Base-by-base conservation (phyloP, 2,113 vertebrate genomes). In the Mastomys coucha region DNA sequence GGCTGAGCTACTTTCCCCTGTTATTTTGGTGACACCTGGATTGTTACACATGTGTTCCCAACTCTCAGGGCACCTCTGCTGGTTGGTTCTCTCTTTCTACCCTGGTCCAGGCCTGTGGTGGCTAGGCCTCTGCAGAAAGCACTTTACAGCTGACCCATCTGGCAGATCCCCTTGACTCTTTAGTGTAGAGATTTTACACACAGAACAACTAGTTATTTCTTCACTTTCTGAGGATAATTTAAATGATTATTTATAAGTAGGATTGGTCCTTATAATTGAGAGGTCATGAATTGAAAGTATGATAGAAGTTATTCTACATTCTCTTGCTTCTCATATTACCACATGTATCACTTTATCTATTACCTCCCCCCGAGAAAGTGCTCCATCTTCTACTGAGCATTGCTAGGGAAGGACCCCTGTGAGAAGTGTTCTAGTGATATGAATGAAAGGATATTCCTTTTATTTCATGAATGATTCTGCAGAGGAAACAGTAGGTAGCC, bases 221-320 rank as follows among this genome's bases (percentile, higher is more conserved):
- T 93, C 84, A 31, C 60, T 91, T 82, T 93, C 63, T 75, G 28
- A 88, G 91, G 45, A 72, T 95, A 7, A 56, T 89, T 90, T 89
- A 77, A 70, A 76, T 67, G 31, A 82, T 45, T 77, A 84, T 45
- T 91, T 91, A 77, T 65, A 28, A 75, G 49, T 89, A 70, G 67
- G 28, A 65, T n/a, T 91, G 7, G 80, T 91, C 42, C 16, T 97
- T 70, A 39, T 8, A 81, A 58, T 58, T 76, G 58, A 95, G 20
- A 89, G 24, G 16, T 33, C 26, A 33, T n/a, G 69, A 72, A 77
- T 33, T 53, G 14, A 60, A 89, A 90, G 9, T 60, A 36, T 65
- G 11, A 14, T 70, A 4, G 51, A 91, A 78, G 63, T 13, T 12
- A 1, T 60, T 60, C 51, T 78, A 45, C 22, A 33, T 63, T 78